These are phyloP conservation scores for Taphrorychus bicolor DNA, from an alignment of 2,888 invertebrate genomes.

Conservation along the genomic window DNA sequence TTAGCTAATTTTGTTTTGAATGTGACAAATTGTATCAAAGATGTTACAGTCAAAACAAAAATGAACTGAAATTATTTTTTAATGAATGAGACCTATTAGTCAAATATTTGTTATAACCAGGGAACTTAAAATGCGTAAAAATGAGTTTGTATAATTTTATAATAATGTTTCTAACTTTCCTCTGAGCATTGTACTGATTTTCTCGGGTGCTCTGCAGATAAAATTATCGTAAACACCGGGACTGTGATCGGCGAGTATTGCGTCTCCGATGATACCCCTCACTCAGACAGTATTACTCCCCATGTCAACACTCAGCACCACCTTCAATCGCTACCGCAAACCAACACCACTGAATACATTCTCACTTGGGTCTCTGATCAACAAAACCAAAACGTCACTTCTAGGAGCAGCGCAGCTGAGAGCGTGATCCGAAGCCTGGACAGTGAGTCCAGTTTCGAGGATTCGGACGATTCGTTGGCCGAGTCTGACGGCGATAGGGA, in stretches of 20 bases:
- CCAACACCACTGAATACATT: constrained; percentile 54
- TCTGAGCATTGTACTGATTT: background rate
- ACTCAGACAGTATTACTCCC: constrained; percentile 20
- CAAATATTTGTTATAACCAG: no score
- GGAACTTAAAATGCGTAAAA: no score
- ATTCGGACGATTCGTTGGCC: constrained; percentile 47
- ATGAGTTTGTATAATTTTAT: no score
- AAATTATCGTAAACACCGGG: constrained; percentile 68
- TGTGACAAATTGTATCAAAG: no score
- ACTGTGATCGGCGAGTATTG: constrained; percentile 55
- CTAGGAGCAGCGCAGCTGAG: constrained; percentile 12
- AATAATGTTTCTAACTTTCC: no score
- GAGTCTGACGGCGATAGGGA: constrained; percentile 48
- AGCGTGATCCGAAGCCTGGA: constrained; percentile 9
- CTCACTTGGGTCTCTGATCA: constrained; percentile 55
- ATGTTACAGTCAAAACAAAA: no score
- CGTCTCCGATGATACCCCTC: constrained; percentile 7
- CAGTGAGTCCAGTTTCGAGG: constrained; percentile 33
- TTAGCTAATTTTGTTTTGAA: no score
- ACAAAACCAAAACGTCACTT: constrained; percentile 7
- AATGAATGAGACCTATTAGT: no score
- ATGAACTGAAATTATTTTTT: no score
- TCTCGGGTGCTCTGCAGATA: constrained; percentile 62
- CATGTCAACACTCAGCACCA: constrained; percentile 5
- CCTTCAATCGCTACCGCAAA: constrained; percentile 49